These are phyloP conservation scores for Platyrinchus mystaceus DNA, from an alignment of 2,797 vertebrate genomes.

Conservation along the genomic window DNA sequence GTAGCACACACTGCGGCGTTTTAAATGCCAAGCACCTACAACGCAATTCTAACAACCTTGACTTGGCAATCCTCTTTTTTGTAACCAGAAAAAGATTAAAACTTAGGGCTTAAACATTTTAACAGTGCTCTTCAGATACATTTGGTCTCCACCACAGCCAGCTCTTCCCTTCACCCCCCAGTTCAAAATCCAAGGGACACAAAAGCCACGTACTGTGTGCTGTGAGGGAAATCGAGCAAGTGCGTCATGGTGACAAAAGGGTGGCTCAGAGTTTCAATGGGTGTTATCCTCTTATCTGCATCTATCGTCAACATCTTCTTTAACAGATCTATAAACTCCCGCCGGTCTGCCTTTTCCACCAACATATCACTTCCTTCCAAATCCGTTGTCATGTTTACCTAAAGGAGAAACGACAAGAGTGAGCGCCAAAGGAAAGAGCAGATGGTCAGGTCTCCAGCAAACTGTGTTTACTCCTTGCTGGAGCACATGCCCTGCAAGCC, in stretches of 20 bases:
- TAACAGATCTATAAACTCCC: conserved; percentile 97
- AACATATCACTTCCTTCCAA: conserved; percentile 97
- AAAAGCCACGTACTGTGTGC: conserved; percentile 86
- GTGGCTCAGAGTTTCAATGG: conserved; percentile 97
- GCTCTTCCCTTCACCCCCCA: background rate
- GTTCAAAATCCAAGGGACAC: background rate
- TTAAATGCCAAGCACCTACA: conserved; percentile 35
- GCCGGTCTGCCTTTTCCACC: conserved; percentile 95
- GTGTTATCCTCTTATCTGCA: conserved; percentile 97
- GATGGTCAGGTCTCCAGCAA: conserved; percentile 4
- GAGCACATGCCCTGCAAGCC: background rate
- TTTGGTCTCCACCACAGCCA: background rate
- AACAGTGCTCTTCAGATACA: background rate
- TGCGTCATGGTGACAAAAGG: conserved; percentile 98
- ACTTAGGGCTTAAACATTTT: background rate
- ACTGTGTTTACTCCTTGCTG: background rate
- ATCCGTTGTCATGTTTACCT: conserved; percentile 98
- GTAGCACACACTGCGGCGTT: background rate
- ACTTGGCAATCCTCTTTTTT: background rate
- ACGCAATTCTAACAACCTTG: background rate
- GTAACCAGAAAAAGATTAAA: background rate
- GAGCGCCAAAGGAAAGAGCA: background rate
- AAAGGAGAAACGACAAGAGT: conserved; percentile 24
- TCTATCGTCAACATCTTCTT: conserved; percentile 99
- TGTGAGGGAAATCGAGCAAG: conserved; percentile 96